These are phyloP conservation scores for Spongilla lacustris DNA, from an alignment of 37 sponge, comb jelly and placozoan genomes.

Conservation along the genomic window DNA sequence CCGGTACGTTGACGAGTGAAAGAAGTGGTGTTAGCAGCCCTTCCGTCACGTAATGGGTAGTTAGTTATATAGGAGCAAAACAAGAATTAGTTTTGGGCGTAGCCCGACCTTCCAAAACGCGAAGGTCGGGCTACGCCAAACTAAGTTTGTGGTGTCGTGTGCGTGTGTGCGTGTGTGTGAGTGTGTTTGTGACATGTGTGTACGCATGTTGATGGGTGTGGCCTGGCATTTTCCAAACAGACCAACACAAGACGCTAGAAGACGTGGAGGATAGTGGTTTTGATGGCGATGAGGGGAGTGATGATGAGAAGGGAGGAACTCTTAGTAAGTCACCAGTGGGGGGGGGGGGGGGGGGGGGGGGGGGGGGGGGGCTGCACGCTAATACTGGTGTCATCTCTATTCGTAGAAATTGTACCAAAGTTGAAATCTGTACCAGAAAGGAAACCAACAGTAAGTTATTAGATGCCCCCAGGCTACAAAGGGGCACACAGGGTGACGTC, in stretches of 20 bases:
- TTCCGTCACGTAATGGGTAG: too few relatives aligned
- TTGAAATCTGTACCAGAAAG: slow-evolving; percentile 27
- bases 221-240: neutral
- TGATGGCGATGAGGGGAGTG: slow-evolving; percentile 50
- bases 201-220: too few relatives aligned
- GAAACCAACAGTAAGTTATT: slow-evolving; percentile 2
- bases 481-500: too few relatives aligned
- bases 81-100: too few relatives aligned
- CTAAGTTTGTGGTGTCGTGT: too few relatives aligned
- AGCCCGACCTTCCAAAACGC: too few relatives aligned
- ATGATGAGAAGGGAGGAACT: slow-evolving; percentile 68
- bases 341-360: neutral
- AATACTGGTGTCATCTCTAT: neutral
- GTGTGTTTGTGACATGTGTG: neutral
- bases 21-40: too few relatives aligned
- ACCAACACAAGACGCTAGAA: neutral
- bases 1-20: neutral
- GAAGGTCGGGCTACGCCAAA: too few relatives aligned
- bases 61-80: too few relatives aligned
- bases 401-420: slow-evolving; percentile 46
- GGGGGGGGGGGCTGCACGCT: neutral
- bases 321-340: slow-evolving; percentile 36
- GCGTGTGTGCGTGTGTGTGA: neutral
- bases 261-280: neutral
- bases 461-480: neutral